phyloP scores from a whole-genome alignment of 35 echinoderm and acorn worm genomes.

The Anneissia japonica region DNA sequence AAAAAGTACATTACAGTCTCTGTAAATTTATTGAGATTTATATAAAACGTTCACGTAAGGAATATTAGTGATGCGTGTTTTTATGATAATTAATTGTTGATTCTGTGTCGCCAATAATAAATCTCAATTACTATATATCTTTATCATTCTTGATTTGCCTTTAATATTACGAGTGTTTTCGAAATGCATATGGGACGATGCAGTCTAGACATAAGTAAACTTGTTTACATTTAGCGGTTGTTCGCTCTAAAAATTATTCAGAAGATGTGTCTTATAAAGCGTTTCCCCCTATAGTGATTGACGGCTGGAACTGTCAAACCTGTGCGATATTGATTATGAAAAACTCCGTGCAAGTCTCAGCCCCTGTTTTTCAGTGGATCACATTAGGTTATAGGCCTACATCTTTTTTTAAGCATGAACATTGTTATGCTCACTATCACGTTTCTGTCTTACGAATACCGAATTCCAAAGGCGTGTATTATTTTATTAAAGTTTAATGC shows the following conservation, averaged over 20 bases:
- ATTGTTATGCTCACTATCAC: no score
- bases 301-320: no score
- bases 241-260: neutral
- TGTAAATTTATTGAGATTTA: no score
- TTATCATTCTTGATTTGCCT: neutral
- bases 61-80: neutral
- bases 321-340: no score
- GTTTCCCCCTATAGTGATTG: neutral
- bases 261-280: neutral
- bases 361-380: no score
- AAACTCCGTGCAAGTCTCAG: no score
- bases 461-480: neutral
- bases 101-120: neutral
- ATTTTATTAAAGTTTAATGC: neutral
- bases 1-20: no score
- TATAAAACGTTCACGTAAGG: no score
- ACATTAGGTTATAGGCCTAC: no score
- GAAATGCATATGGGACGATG: neutral
- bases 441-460: no score
- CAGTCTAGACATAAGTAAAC: neutral
- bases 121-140: neutral
- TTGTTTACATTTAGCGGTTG: neutral
- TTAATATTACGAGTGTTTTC: neutral
- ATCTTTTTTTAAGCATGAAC: no score
- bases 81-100: neutral